Evolutionary conservation across 2,797 vertebrate species (phyloP).

Genomic region (Steatocranus sp.): DNA sequence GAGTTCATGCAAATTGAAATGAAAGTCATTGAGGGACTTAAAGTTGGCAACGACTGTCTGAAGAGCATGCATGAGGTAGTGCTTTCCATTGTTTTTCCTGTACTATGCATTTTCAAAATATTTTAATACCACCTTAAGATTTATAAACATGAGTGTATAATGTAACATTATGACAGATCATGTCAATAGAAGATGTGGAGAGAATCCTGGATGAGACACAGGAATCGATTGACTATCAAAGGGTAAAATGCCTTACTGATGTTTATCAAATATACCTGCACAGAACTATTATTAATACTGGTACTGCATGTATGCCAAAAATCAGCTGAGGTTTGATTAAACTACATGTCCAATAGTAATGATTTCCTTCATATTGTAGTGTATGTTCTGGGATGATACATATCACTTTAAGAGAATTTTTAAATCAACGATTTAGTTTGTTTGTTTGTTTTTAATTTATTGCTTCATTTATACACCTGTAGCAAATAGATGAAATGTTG

Average conservation of each 20-base stretch:
- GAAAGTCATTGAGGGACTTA: slow-evolving; percentile 90
- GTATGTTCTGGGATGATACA: not conserved
- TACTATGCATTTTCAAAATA: not conserved
- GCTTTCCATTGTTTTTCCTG: not conserved
- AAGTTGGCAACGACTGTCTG: slow-evolving; percentile 91
- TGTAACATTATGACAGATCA: slow-evolving; percentile 73
- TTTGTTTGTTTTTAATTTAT: not conserved
- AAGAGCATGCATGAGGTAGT: slow-evolving; percentile 82
- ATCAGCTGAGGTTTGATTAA: not conserved
- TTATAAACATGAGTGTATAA: not conserved
- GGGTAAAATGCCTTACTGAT: slow-evolving; percentile 65
- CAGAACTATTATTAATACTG: not conserved
- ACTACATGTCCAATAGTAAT: not conserved
- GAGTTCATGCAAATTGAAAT: slow-evolving; percentile 95
- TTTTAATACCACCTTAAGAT: not conserved
- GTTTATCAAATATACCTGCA: not conserved
- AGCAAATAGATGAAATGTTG: slow-evolving; percentile 95
- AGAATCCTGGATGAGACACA: slow-evolving; percentile 92
- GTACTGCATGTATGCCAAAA: not conserved
- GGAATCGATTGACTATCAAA: slow-evolving; percentile 91
- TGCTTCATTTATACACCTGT: not conserved
- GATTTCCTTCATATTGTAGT: not conserved
- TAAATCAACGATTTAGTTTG: not conserved
- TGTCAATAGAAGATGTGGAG: slow-evolving; percentile 94
- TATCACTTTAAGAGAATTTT: not conserved